Conservation (phyloP, 2,797 vertebrate genomes). For the Sebastes matsubarae region DNA sequence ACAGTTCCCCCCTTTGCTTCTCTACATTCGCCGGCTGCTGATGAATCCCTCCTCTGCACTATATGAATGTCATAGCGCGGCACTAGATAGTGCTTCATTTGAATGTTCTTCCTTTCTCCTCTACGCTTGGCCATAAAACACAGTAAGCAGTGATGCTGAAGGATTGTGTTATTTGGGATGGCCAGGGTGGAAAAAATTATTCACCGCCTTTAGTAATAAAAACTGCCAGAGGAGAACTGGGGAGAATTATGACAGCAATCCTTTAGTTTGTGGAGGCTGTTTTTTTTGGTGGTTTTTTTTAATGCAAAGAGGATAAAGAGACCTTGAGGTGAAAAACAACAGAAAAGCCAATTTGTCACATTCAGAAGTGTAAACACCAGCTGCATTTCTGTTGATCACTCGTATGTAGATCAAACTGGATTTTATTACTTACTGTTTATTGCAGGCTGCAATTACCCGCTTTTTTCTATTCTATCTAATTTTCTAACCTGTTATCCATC, state of each 20-base stretch:
- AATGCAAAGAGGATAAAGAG: conserved; percentile 62
- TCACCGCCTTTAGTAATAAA: conserved; percentile 74
- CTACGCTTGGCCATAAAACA: conserved; percentile 66
- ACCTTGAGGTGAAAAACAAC: conserved; percentile 59
- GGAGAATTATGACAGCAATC: conserved; percentile 76
- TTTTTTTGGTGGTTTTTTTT: conserved; percentile 17
- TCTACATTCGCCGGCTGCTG: conserved; percentile 22
- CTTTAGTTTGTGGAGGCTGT: conserved; percentile 63
- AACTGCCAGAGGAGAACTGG: conserved; percentile 73
- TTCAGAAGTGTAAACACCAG: conserved; percentile 54
- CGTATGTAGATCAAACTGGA: conserved; percentile 31
- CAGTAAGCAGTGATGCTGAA: conserved; percentile 70
- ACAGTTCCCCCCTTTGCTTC: background rate
- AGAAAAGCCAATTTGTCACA: conserved; percentile 55
- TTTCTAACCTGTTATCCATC: conserved; percentile 10
- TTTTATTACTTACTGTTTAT: conserved; percentile 34
- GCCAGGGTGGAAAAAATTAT: conserved; percentile 68
- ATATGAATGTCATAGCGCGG: conserved; percentile 36
- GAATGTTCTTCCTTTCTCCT: conserved; percentile 68
- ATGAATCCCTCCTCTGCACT: conserved; percentile 52
- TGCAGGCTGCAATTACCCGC: background rate
- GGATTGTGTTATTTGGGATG: conserved; percentile 72
- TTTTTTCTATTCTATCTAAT: background rate
- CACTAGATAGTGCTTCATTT: conserved; percentile 65
- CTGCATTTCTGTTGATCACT: conserved; percentile 58